phyloP scores from a whole-genome alignment of 2,797 vertebrate genomes.

The Taeniopygia guttata region DNA sequence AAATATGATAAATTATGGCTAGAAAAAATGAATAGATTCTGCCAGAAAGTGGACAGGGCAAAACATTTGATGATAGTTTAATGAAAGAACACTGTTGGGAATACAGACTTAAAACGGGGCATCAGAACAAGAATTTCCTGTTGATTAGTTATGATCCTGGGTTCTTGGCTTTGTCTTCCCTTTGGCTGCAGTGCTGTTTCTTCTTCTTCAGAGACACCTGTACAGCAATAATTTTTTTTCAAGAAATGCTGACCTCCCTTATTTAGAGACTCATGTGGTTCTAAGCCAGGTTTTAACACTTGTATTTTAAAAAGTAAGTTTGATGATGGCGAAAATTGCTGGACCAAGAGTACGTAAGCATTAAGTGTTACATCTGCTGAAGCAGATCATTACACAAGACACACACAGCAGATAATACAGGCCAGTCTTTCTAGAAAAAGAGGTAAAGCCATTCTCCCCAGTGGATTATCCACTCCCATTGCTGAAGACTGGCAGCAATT shows the following conservation, averaged over 20 bases:
- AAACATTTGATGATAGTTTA: not conserved
- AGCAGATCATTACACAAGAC: not conserved
- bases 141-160: not conserved
- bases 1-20: not conserved
- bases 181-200: not conserved
- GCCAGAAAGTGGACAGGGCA: not conserved
- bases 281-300: not conserved
- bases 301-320: slow-evolving; percentile 46
- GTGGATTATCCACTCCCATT: not conserved
- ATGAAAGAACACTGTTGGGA: not conserved
- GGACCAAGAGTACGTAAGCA: not conserved
- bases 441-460: not conserved
- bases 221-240: not conserved
- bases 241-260: not conserved
- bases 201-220: not conserved
- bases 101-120: not conserved
- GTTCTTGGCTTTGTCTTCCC: not conserved
- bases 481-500: not conserved
- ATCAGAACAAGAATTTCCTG: not conserved
- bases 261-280: not conserved
- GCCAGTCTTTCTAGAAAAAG: not conserved
- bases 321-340: not conserved
- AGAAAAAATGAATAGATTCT: not conserved
- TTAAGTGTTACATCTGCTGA: not conserved
- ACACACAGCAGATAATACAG: not conserved